Conservation (phyloP, 2,797 vertebrate species). For the Lacerta viridis region DNA sequence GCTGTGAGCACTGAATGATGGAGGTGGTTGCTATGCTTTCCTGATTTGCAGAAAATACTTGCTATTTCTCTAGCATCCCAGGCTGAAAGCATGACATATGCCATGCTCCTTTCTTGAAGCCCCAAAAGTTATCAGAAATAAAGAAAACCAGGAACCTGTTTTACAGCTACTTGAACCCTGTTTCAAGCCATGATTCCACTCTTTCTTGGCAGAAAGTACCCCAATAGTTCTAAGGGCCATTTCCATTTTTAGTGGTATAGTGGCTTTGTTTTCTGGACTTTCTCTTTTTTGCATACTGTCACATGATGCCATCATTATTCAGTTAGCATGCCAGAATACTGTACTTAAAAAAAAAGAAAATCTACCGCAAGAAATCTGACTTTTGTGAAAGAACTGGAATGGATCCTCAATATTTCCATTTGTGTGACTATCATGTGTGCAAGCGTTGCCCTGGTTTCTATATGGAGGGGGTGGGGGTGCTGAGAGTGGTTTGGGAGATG, state of each 20-base stretch:
- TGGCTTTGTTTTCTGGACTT: too few relatives aligned
- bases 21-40: background rate
- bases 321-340: too few relatives aligned
- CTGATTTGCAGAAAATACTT: background rate
- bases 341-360: too few relatives aligned
- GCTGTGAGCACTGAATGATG: background rate
- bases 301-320: too few relatives aligned
- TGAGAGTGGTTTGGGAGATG: too few relatives aligned
- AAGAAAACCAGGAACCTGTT: background rate
- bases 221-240: conserved; percentile 51
- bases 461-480: too few relatives aligned
- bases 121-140: background rate
- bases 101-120: background rate
- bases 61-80: background rate
- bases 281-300: too few relatives aligned
- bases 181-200: conserved; percentile 37
- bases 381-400: too few relatives aligned
- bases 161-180: background rate
- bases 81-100: background rate
- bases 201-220: conserved; percentile 58
- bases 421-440: too few relatives aligned
- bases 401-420: too few relatives aligned
- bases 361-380: too few relatives aligned
- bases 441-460: too few relatives aligned
- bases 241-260: background rate